Evolutionary conservation across 2,113 vertebrate genomes (phyloP).

Genomic region (Antennarius striatus): DNA sequence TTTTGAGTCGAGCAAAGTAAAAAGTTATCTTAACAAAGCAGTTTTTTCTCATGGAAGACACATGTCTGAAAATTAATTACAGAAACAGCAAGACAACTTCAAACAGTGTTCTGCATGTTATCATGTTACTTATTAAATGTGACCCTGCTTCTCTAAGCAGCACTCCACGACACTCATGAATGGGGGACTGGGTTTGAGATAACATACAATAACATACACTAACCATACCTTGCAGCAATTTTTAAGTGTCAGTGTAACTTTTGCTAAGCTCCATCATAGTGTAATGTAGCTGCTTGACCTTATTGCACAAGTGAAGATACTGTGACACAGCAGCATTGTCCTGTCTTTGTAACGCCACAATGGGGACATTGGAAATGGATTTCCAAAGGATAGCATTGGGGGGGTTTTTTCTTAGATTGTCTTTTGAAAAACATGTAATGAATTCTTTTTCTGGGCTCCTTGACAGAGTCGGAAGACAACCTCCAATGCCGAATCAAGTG

Average conservation of each 20-base stretch:
- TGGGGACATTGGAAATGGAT: background rate
- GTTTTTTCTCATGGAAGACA: background rate
- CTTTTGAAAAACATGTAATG: background rate
- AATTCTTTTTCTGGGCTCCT: constrained; percentile 15
- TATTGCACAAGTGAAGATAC: background rate
- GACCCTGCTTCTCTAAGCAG: background rate
- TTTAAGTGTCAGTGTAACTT: background rate
- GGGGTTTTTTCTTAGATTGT: background rate
- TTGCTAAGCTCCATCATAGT: background rate
- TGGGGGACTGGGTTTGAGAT: background rate
- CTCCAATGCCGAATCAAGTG: constrained; percentile 84
- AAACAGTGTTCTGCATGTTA: background rate
- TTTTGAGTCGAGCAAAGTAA: constrained; percentile 92
- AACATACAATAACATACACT: constrained; percentile 4
- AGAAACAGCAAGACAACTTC: background rate
- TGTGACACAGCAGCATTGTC: constrained; percentile 25
- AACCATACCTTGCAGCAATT: background rate
- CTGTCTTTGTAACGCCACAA: constrained; percentile 1
- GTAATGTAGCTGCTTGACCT: constrained; percentile 34
- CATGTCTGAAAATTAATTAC: background rate
- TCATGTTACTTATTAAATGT: background rate
- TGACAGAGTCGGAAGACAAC: constrained; percentile 55
- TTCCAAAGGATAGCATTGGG: background rate
- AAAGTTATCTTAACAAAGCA: background rate
- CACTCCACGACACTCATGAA: too few species aligned